These are phyloP conservation scores for Heloderma charlesbogerti DNA, from an alignment of 2,113 vertebrate genomes.

Conservation along the genomic window DNA sequence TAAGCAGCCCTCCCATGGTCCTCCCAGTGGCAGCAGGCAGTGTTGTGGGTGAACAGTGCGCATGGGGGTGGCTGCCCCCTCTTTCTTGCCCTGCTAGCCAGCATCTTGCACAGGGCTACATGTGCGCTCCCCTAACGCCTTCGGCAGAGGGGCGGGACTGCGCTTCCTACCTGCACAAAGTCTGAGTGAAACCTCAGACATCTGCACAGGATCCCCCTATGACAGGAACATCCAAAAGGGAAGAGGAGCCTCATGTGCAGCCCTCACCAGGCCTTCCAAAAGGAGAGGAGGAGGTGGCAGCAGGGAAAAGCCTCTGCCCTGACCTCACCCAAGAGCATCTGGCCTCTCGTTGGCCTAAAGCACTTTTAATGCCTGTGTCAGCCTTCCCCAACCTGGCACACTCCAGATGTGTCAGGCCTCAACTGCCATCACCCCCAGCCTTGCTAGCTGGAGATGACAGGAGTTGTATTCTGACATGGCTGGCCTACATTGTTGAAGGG, in stretches of 20 bases:
- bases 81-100: background rate
- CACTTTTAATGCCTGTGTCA: background rate
- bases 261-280: no score
- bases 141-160: background rate
- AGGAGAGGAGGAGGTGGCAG: no score
- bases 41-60: background rate
- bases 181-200: background rate
- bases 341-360: background rate
- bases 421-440: background rate
- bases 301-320: background rate
- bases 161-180: background rate
- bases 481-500: background rate
- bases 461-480: background rate
- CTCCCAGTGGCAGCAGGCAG: background rate
- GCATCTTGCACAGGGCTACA: background rate
- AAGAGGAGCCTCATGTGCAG: background rate
- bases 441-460: background rate
- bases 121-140: background rate
- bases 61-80: background rate
- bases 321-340: constrained; percentile 10
- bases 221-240: background rate
- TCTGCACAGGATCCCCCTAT: background rate
- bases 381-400: background rate
- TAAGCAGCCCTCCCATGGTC: background rate
- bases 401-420: background rate